These are phyloP conservation scores for Acronicta aceris DNA, from an alignment of 2,888 invertebrate species.

Conservation along the genomic window DNA sequence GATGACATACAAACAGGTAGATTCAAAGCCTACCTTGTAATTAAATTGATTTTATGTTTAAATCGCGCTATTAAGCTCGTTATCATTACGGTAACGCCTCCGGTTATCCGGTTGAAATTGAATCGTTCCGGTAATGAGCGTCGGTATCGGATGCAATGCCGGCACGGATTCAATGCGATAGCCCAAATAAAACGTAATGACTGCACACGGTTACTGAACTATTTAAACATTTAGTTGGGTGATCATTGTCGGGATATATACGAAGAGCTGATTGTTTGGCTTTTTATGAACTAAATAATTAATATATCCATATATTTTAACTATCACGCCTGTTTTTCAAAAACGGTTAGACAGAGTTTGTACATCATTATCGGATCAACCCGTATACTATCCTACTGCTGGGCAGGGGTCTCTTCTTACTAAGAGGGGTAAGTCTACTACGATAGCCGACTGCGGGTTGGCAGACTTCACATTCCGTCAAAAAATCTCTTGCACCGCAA, in stretches of 20 bases:
- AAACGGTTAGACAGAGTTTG: too few relatives aligned
- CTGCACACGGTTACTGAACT: constrained; percentile 35
- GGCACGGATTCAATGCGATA: constrained; percentile 58
- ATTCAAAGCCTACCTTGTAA: constrained; percentile 36
- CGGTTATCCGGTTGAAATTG: constrained; percentile 68
- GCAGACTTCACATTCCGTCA: too few relatives aligned
- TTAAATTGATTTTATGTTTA: constrained; percentile 54
- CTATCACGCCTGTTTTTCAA: too few relatives aligned
- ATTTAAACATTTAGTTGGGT: constrained; percentile 42
- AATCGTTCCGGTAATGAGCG: constrained; percentile 73
- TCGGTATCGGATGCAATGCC: constrained; percentile 60
- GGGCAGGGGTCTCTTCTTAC: too few relatives aligned
- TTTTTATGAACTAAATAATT: not conserved
- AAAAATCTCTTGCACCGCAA: too few relatives aligned
- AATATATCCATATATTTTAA: not conserved
- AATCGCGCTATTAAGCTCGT: constrained; percentile 59
- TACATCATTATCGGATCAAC: too few relatives aligned
- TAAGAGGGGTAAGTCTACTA: too few relatives aligned
- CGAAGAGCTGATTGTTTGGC: constrained; percentile 3
- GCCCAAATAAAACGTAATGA: constrained; percentile 64
- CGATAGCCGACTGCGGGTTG: too few relatives aligned
- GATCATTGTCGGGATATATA: constrained; percentile 26
- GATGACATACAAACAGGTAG: constrained; percentile 9
- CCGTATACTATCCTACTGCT: too few relatives aligned
- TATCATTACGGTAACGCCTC: constrained; percentile 63